Percentiles rank a stretch among this genome's conserved stretches.
Evolutionary conservation across 2,797 vertebrate genomes (phyloP).

Genomic region (Protosalanx chinensis): DNA sequence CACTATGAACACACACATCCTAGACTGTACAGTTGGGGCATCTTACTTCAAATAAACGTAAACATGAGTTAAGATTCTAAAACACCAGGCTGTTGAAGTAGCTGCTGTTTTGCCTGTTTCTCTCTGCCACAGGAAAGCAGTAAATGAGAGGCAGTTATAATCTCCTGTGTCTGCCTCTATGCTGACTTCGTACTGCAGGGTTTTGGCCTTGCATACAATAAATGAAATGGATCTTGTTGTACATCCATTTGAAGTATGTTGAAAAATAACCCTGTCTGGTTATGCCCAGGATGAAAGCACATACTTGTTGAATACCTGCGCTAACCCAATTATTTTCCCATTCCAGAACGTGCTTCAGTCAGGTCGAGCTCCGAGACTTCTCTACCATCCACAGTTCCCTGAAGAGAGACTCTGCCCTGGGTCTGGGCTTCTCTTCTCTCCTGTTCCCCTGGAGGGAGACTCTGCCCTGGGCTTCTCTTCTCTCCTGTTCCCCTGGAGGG

Average conservation of each 20-base stretch:
- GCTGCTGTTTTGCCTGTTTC: not conserved
- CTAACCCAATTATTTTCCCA: not conserved
- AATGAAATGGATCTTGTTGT: too few species aligned
- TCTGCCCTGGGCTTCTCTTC: not conserved
- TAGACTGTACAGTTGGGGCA: not conserved
- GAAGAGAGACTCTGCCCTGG: slow-evolving; percentile 44
- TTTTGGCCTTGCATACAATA: too few species aligned
- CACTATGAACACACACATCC: slow-evolving; percentile 10
- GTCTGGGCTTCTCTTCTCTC: not conserved
- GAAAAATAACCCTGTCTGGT: too few species aligned
- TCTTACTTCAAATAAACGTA: not conserved
- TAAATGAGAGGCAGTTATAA: too few species aligned
- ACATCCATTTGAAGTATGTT: too few species aligned
- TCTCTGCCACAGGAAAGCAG: not conserved
- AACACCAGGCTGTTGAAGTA: not conserved
- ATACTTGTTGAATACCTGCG: not conserved
- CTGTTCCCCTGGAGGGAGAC: too few species aligned
- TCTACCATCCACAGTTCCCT: slow-evolving; percentile 38
- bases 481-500: not conserved
- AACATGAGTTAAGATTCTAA: not conserved
- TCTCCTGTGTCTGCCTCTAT: not conserved
- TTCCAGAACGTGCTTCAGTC: not conserved
- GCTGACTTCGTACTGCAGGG: not conserved
- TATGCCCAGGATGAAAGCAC: too few species aligned
- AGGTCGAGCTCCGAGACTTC: not conserved